These are phyloP conservation scores for Acleris literana DNA, from an alignment of 2,888 invertebrate genomes.

Conservation along the genomic window DNA sequence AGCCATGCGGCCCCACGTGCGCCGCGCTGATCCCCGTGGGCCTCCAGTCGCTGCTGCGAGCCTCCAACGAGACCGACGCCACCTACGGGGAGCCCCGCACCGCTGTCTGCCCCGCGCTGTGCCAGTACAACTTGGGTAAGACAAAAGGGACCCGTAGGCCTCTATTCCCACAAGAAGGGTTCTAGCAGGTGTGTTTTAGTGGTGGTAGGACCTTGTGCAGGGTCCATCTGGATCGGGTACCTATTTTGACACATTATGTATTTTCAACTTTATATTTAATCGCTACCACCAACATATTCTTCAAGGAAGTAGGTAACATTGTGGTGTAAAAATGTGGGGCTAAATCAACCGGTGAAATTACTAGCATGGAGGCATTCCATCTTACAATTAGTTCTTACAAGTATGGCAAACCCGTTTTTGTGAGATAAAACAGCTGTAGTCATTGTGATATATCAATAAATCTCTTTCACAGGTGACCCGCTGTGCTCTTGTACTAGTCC, in stretches of 20 bases:
- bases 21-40: conserved; percentile 77
- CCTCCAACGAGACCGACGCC: conserved; percentile 51
- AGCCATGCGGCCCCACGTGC: conserved; percentile 80
- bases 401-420: too few relatives aligned
- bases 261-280: too few relatives aligned
- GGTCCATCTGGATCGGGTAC: too few relatives aligned
- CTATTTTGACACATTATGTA: too few relatives aligned
- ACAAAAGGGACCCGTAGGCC: not conserved
- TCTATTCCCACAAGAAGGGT: not conserved
- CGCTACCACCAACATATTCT: too few relatives aligned
- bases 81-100: conserved; percentile 72
- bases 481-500: conserved; percentile 73
- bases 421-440: too few relatives aligned
- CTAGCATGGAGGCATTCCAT: too few relatives aligned
- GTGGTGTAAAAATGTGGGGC: too few relatives aligned
- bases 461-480: conserved; percentile 63
- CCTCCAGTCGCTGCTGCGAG: conserved; percentile 58
- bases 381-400: too few relatives aligned
- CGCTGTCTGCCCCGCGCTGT: conserved; percentile 84
- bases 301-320: too few relatives aligned
- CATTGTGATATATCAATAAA: not conserved
- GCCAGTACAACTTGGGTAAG: conserved; percentile 83
- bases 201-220: too few relatives aligned
- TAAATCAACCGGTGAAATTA: too few relatives aligned
- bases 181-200: not conserved